phyloP scores from a whole-genome alignment of 1,140 invertebrate genomes.

The Bombus waltoni region DNA sequence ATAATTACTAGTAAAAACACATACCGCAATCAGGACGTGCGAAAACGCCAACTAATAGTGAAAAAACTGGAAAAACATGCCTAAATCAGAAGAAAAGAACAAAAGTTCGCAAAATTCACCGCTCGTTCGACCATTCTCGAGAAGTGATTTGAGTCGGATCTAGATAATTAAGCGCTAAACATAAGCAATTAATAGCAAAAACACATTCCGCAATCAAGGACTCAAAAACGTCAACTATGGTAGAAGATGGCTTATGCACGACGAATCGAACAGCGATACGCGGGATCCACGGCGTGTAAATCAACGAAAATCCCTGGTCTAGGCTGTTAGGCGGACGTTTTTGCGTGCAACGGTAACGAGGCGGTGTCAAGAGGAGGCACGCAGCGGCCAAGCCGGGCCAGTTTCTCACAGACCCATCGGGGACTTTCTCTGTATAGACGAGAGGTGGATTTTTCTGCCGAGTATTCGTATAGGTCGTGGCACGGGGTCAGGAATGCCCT shows the following conservation, averaged over 20 bases:
- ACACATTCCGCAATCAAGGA: not conserved
- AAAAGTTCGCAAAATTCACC: not conserved
- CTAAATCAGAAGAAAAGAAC: not conserved
- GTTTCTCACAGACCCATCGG: slow-evolving; percentile 75
- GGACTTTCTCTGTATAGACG: slow-evolving; percentile 75
- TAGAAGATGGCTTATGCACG: too few species aligned
- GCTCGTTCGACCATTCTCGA: too few species aligned
- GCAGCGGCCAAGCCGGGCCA: slow-evolving; percentile 65
- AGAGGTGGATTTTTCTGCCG: slow-evolving; percentile 70
- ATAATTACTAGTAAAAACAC: too few species aligned
- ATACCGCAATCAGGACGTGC: too few species aligned
- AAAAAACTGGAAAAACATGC: too few species aligned
- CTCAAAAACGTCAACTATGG: not conserved
- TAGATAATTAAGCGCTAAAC: too few species aligned
- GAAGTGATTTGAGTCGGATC: too few species aligned
- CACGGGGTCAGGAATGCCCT: slow-evolving; percentile 77
- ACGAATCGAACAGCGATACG: not conserved
- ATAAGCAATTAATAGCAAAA: too few species aligned
- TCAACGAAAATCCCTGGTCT: slow-evolving; percentile 5
- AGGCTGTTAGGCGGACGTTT: slow-evolving; percentile 26
- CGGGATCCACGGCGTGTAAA: not conserved
- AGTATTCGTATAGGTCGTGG: slow-evolving; percentile 72
- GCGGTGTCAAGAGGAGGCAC: slow-evolving; percentile 44
- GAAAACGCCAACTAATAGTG: too few species aligned
- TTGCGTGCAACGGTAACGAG: slow-evolving; percentile 65